phyloP scores from a whole-genome alignment of 2,888 invertebrate genomes.

The Tortricodes alternella region DNA sequence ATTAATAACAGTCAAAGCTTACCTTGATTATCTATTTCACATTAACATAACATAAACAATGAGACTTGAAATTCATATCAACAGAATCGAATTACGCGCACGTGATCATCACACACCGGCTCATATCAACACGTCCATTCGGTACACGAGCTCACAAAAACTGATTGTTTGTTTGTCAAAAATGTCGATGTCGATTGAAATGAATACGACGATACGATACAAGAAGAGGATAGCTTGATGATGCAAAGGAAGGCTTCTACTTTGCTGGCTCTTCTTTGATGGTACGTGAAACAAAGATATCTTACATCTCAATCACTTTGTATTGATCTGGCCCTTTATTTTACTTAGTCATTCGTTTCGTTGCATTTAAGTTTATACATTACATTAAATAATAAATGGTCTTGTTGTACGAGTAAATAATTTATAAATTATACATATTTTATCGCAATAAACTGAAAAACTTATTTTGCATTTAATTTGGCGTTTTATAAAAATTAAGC shows the following conservation, averaged over 20 bases:
- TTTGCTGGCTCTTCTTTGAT: constrained; percentile 28
- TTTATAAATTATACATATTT: not conserved
- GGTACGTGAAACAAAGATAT: constrained; percentile 48
- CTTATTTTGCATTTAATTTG: not conserved
- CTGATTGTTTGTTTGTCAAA: constrained; percentile 48
- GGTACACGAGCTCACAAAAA: constrained; percentile 53
- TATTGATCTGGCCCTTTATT: constrained; percentile 67
- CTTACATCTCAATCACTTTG: constrained; percentile 48
- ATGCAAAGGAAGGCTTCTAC: constrained; percentile 4
- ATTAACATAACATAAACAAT: not conserved
- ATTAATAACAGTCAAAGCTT: too few species aligned
- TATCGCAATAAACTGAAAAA: not conserved
- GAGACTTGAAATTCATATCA: constrained; percentile 15
- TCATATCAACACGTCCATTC: constrained; percentile 50
- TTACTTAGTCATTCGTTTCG: constrained; percentile 41
- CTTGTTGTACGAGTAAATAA: too few species aligned
- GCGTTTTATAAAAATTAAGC: not conserved
- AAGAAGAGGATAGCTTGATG: constrained; percentile 28
- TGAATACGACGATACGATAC: not conserved
- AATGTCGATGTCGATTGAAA: too few species aligned
- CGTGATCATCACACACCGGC: constrained; percentile 51
- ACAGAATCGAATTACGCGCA: constrained; percentile 46
- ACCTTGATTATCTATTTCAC: not conserved
- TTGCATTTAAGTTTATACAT: not conserved
- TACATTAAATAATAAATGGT: too few species aligned